Evolutionary conservation across 2,113 vertebrate species (phyloP).

Genomic region (Onychostoma macrolepis): DNA sequence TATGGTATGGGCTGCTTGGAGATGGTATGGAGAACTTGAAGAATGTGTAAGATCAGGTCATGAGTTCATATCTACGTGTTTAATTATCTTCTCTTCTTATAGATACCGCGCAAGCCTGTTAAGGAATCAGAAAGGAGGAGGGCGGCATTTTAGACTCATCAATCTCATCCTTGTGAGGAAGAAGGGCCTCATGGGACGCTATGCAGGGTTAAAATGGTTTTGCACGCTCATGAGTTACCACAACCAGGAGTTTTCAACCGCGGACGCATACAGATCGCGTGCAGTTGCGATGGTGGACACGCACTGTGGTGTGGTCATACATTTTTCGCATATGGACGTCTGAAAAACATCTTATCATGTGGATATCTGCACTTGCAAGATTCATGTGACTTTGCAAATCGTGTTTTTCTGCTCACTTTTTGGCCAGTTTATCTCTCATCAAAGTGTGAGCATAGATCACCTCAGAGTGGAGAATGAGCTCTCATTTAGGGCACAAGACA

Average conservation of each 20-base stretch:
- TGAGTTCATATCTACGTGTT: neutral
- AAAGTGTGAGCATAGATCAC: conserved; percentile 23
- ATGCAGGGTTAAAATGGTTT: conserved; percentile 47
- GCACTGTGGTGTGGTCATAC: neutral
- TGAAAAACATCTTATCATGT: conserved; percentile 37
- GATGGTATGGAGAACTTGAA: neutral
- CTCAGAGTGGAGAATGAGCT: conserved; percentile 42
- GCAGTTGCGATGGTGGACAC: neutral
- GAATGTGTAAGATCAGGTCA: neutral
- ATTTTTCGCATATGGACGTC: conserved; percentile 24
- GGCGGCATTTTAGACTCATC: neutral
- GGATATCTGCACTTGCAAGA: conserved; percentile 10
- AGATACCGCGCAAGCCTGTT: conserved; percentile 13
- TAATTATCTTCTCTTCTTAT: conserved; percentile 6
- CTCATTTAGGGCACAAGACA: conserved; percentile 51
- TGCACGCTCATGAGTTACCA: conserved; percentile 20
- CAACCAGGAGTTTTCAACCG: conserved; percentile 3
- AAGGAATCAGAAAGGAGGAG: neutral
- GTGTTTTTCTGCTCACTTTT: conserved; percentile 4
- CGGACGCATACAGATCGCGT: neutral
- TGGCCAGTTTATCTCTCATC: neutral
- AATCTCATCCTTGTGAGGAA: conserved; percentile 9
- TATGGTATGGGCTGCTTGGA: neutral
- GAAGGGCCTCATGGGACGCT: conserved; percentile 35
- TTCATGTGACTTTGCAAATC: conserved; percentile 14